phyloP scores from a whole-genome alignment of 2,888 invertebrate genomes.

The Melitaea athalia region DNA sequence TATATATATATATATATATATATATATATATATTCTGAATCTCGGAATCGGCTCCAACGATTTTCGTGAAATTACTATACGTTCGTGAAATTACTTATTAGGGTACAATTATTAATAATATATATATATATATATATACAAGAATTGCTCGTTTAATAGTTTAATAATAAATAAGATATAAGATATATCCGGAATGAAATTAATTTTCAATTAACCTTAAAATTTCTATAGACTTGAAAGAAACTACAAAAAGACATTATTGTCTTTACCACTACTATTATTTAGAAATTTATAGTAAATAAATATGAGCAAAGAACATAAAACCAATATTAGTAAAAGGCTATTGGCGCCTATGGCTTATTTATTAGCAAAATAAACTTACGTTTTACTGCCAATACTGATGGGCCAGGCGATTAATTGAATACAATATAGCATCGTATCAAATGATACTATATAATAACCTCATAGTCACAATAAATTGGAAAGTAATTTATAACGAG shows the following conservation, averaged over 20 bases:
- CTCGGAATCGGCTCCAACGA: no score
- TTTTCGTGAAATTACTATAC: no score
- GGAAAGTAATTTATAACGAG: conserved; percentile 3
- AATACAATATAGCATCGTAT: conserved; percentile 3
- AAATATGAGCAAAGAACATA: neutral
- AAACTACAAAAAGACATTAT: neutral
- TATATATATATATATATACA: no score
- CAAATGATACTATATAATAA: neutral
- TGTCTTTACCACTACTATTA: neutral
- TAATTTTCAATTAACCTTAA: neutral
- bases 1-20: no score
- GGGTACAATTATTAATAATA: no score
- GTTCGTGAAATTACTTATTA: no score
- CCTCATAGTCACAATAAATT: neutral
- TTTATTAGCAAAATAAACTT: conserved; percentile 9
- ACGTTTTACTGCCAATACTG: conserved; percentile 1
- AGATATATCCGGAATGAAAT: no score
- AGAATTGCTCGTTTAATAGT: no score
- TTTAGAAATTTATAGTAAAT: neutral
- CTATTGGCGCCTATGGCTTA: neutral
- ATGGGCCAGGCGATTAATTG: conserved; percentile 6
- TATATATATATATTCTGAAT: no score
- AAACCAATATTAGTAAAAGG: neutral
- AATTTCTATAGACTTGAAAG: neutral
- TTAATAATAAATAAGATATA: no score